Percentiles rank a stretch among this genome's conserved stretches.
phyloP scores from a whole-genome alignment of 1,140 invertebrate species.

The Pseudomyrmex gracilis region DNA sequence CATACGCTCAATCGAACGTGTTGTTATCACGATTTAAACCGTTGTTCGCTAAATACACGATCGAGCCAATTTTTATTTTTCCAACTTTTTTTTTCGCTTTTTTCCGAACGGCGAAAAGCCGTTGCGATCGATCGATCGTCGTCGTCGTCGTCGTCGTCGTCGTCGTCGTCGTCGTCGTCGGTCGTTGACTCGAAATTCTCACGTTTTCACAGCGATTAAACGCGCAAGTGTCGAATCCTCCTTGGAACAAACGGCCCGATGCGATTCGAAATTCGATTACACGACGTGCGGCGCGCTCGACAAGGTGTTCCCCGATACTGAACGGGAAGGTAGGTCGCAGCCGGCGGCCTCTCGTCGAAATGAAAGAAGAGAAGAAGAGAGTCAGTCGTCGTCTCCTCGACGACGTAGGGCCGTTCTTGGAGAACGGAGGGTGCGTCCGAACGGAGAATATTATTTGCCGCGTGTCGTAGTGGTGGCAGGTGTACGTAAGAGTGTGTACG shows the following conservation, averaged over 20 bases:
- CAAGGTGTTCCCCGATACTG: slow-evolving; percentile 74
- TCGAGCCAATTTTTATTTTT: not conserved
- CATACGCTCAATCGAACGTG: not conserved
- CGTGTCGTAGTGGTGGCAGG: slow-evolving; percentile 65
- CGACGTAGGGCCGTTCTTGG: slow-evolving; percentile 72
- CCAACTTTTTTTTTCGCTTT: not conserved
- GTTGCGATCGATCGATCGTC: slow-evolving; percentile 2
- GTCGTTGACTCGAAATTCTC: not conserved
- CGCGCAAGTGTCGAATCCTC: not conserved
- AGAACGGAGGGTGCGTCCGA: slow-evolving; percentile 79
- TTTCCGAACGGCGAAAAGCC: not conserved
- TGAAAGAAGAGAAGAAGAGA: slow-evolving; percentile 75
- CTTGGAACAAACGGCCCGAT: not conserved
- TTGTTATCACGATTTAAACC: not conserved
- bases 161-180: too few relatives aligned
- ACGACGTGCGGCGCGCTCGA: slow-evolving; percentile 52
- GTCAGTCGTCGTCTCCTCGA: slow-evolving; percentile 74
- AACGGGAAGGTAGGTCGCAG: slow-evolving; percentile 69
- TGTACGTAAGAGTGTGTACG: slow-evolving; percentile 59
- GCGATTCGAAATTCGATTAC: slow-evolving; percentile 34
- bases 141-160: too few relatives aligned
- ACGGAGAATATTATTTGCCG: slow-evolving; percentile 53
- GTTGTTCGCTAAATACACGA: too few relatives aligned
- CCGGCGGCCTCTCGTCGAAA: slow-evolving; percentile 69
- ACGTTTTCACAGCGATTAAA: not conserved